These are phyloP conservation scores for Brachionus sp. DNA, from an alignment of 1,140 invertebrate genomes.

Conservation along the genomic window DNA sequence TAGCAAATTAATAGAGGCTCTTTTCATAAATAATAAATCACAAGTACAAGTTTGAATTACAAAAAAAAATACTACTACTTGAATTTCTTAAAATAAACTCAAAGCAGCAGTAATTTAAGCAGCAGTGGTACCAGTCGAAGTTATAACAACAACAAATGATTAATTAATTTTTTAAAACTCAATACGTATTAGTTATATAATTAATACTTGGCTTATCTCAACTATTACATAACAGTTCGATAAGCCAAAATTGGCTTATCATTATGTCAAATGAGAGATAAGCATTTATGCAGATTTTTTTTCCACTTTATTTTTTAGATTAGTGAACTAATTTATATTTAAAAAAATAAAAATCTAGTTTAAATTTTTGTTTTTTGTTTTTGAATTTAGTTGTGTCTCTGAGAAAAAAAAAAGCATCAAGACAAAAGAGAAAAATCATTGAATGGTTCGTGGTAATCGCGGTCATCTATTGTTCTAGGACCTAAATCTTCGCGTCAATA, in stretches of 20 bases:
- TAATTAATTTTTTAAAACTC: not conserved
- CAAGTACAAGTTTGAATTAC: not conserved
- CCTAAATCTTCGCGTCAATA: no score
- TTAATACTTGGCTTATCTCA: not conserved
- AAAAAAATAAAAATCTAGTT: not conserved
- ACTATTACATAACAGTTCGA: not conserved
- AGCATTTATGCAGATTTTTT: not conserved
- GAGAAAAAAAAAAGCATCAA: no score
- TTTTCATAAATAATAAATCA: not conserved
- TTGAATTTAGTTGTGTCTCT: no score
- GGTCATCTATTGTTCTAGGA: no score
- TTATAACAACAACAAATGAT: not conserved
- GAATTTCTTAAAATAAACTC: not conserved
- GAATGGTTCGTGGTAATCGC: no score
- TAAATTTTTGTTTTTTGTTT: not conserved
- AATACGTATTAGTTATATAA: not conserved
- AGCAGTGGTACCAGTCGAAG: slow-evolving; percentile 1
- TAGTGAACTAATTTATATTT: not conserved
- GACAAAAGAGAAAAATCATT: no score
- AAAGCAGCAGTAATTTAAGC: not conserved
- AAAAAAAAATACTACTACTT: not conserved
- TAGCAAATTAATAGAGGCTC: not conserved
- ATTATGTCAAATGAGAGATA: not conserved
- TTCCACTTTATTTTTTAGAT: not conserved
- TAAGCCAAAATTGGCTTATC: not conserved